Evolutionary conservation across 2,797 vertebrate genomes (phyloP).

Genomic region (Microtus obscurus): DNA sequence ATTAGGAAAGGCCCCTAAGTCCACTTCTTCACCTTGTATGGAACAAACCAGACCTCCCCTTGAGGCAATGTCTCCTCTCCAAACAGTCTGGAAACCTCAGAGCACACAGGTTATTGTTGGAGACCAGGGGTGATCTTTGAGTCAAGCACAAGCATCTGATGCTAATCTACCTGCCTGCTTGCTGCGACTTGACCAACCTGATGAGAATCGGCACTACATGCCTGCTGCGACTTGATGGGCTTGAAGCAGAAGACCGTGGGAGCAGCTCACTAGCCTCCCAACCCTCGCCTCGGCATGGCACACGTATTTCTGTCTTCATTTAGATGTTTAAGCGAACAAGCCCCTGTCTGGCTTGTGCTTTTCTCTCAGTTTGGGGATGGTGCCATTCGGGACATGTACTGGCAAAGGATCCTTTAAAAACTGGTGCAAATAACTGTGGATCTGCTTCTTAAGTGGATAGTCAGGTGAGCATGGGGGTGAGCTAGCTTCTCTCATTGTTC

Average conservation of each 20-base stretch:
- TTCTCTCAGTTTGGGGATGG: neutral
- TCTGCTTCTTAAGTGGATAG: slow-evolving; percentile 22
- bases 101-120: neutral
- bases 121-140: neutral
- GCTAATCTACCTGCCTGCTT: slow-evolving; percentile 23
- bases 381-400: neutral
- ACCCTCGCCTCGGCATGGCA: neutral
- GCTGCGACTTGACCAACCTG: slow-evolving; percentile 42
- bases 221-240: slow-evolving; percentile 53
- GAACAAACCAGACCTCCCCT: too few relatives aligned
- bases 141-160: neutral
- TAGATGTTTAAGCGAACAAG: slow-evolving; percentile 12
- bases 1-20: neutral
- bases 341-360: neutral
- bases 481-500: neutral
- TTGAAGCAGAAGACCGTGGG: neutral
- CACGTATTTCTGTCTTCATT: neutral
- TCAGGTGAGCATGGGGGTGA: neutral
- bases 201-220: neutral
- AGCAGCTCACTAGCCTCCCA: neutral
- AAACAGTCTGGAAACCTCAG: neutral
- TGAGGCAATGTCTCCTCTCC: neutral
- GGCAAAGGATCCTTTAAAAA: slow-evolving; percentile 38
- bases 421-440: slow-evolving; percentile 14
- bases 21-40: too few relatives aligned